Evolutionary conservation across 2,888 invertebrate genomes (phyloP).

Genomic region (Osedax frankpressi): DNA sequence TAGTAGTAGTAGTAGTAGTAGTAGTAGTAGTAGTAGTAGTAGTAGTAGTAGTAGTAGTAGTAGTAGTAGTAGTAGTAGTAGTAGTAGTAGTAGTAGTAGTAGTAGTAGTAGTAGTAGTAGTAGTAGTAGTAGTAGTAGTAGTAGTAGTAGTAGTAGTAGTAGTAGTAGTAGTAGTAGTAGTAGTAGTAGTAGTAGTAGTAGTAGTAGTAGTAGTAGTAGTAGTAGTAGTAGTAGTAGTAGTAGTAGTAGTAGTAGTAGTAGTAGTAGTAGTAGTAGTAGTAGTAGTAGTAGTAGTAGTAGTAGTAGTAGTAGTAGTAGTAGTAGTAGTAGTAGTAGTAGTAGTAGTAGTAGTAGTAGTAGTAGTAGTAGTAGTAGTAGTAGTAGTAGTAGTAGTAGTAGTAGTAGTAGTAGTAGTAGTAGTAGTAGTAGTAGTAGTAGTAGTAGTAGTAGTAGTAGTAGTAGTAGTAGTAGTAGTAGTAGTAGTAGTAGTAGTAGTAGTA

Average conservation of each 20-base stretch:
- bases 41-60: conserved; percentile 6
- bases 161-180: conserved; percentile 1
- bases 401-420: conserved; percentile 14
- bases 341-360: conserved; percentile 13
- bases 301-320: conserved; percentile 17
- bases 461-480: conserved; percentile 14
- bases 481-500: conserved; percentile 17
- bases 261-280: conserved; percentile 1
- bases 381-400: not conserved
- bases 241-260: not conserved
- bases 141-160: conserved; percentile 14
- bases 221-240: not conserved
- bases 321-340: conserved; percentile 11
- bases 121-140: conserved; percentile 15
- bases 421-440: conserved; percentile 18
- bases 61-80: not conserved
- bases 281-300: conserved; percentile 11
- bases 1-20: conserved; percentile 6
- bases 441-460: conserved; percentile 15
- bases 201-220: conserved; percentile 1
- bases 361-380: conserved; percentile 16
- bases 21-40: conserved; percentile 17
- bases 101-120: conserved; percentile 16
- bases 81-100: conserved; percentile 19
- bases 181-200: conserved; percentile 1